phyloP scores from a whole-genome alignment of 2,797 vertebrate genomes.

The Rhinophrynus dorsalis region DNA sequence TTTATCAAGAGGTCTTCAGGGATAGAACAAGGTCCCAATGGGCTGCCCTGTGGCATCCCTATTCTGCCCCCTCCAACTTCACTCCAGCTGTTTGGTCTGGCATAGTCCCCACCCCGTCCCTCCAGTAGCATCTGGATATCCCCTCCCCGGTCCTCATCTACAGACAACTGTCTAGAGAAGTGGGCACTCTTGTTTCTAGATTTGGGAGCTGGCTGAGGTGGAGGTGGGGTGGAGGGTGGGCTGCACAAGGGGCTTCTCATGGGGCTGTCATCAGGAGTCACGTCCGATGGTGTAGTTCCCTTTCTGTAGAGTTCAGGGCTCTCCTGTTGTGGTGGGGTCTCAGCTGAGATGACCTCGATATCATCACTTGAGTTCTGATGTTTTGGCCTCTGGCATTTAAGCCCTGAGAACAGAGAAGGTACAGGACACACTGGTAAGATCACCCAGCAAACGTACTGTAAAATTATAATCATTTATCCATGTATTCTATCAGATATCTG shows the following conservation, averaged over 20 bases:
- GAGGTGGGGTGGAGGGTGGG: slow-evolving; percentile 74
- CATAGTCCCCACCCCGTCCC: slow-evolving; percentile 78
- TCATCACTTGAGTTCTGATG: slow-evolving; percentile 89
- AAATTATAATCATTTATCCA: too few relatives aligned
- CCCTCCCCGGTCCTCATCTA: slow-evolving; percentile 84
- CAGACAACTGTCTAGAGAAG: slow-evolving; percentile 85
- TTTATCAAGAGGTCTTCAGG: slow-evolving; percentile 79
- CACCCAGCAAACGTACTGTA: too few relatives aligned
- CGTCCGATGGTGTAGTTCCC: slow-evolving; percentile 86
- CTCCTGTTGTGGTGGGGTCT: slow-evolving; percentile 79
- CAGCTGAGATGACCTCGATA: slow-evolving; percentile 86
- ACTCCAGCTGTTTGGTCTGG: slow-evolving; percentile 81
- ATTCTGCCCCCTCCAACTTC: slow-evolving; percentile 75
- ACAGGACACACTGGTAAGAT: neutral
- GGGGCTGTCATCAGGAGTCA: slow-evolving; percentile 87
- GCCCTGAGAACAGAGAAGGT: slow-evolving; percentile 65
- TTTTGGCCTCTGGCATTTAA: slow-evolving; percentile 91
- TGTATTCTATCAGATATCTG: too few relatives aligned
- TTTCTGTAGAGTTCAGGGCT: slow-evolving; percentile 94
- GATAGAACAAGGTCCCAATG: slow-evolving; percentile 69
- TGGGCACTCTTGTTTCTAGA: slow-evolving; percentile 80
- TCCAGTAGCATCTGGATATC: slow-evolving; percentile 95
- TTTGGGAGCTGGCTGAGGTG: slow-evolving; percentile 64
- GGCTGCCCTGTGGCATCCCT: slow-evolving; percentile 70
- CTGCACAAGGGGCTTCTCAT: slow-evolving; percentile 86